Percentiles rank a stretch among this genome's conserved stretches.
Conservation (phyloP, 35 echinoderm and acorn worm species). For the Patiria miniata region DNA sequence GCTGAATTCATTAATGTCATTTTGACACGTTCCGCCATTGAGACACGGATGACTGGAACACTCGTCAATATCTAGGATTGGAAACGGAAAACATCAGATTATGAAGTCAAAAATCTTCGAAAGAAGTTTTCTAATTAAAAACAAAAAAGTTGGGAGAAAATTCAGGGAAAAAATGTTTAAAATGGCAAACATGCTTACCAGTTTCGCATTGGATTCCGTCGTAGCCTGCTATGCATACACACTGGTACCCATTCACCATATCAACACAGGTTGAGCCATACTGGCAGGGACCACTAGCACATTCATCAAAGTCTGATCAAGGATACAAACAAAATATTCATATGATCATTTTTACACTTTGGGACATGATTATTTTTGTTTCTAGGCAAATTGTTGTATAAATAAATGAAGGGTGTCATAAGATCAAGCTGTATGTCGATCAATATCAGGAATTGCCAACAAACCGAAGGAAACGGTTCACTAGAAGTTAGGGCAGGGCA, state of each 20-base stretch:
- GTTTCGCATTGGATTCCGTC: slow-evolving; percentile 4
- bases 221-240: slow-evolving; percentile 19
- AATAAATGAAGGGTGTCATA: too few species aligned
- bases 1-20: not conserved
- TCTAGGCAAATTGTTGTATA: too few species aligned
- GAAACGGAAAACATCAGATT: not conserved
- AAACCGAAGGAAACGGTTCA: too few species aligned
- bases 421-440: too few species aligned
- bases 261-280: slow-evolving; percentile 16
- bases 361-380: too few species aligned
- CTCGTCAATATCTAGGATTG: slow-evolving; percentile 32
- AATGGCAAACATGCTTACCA: not conserved
- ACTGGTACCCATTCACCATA: slow-evolving; percentile 19
- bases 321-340: not conserved
- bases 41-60: slow-evolving; percentile 27
- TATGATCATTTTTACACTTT: too few species aligned
- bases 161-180: too few species aligned
- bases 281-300: not conserved
- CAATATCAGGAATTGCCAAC: too few species aligned
- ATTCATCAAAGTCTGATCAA: slow-evolving; percentile 43
- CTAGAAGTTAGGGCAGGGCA: too few species aligned
- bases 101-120: not conserved
- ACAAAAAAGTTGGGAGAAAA: too few species aligned
- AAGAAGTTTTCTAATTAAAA: too few species aligned
- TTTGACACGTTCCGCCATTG: slow-evolving; percentile 39